A percentile compares a stretch with the other conserved stretches of the same genome.
These are phyloP conservation scores for Lasioglossum calceatum DNA, from an alignment of 2,888 invertebrate genomes.

Conservation along the genomic window DNA sequence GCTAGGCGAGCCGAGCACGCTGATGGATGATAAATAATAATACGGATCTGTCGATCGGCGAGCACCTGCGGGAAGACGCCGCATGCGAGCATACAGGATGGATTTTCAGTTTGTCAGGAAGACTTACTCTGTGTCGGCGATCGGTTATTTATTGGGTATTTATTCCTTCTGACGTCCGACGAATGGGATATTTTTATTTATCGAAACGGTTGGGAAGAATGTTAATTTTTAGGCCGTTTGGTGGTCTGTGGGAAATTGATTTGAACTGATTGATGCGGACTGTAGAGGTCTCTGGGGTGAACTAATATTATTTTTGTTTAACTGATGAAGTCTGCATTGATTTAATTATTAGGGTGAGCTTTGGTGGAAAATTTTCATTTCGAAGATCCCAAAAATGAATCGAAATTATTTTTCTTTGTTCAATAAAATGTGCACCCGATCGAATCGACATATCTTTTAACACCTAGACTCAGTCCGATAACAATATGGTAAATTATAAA, in stretches of 20 bases:
- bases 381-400: background rate
- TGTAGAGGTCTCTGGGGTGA: background rate
- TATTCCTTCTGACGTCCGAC: background rate
- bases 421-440: background rate
- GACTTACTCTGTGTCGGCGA: background rate
- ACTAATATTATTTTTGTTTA: background rate
- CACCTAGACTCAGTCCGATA: background rate
- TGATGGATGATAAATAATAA: conserved; percentile 47
- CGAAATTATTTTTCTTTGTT: background rate
- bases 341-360: background rate
- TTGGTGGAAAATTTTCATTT: background rate
- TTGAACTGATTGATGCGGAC: background rate
- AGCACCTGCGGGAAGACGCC: conserved; percentile 13
- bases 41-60: conserved; percentile 23
- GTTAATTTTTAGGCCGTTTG: background rate
- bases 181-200: background rate
- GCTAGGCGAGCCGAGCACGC: conserved; percentile 3
- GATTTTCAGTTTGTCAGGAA: conserved; percentile 2
- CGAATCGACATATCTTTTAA: background rate
- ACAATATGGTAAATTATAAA: background rate
- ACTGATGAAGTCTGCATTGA: background rate
- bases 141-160: conserved; percentile 9
- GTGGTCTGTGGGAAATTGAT: background rate
- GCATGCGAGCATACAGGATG: background rate
- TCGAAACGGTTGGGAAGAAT: background rate